phyloP scores from a whole-genome alignment of 1,140 invertebrate species.

The Bilobella aurantiaca region DNA sequence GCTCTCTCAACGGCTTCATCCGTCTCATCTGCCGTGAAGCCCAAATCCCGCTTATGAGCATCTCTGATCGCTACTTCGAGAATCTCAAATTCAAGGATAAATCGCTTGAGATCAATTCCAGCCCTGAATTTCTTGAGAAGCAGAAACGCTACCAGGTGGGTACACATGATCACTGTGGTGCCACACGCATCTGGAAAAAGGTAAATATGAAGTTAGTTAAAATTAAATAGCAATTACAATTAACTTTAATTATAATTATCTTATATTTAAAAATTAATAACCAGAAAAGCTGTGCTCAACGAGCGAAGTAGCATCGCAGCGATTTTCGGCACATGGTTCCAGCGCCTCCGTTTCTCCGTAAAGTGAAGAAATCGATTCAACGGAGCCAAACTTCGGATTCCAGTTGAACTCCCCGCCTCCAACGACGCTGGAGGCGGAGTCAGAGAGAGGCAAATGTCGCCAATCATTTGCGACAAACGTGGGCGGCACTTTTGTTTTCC shows the following conservation, averaged over 20 bases:
- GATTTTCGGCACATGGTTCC: not conserved
- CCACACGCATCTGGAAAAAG: conserved; percentile 5
- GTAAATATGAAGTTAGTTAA: not conserved
- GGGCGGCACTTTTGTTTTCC: too few relatives aligned
- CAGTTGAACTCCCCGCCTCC: not conserved
- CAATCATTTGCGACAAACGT: not conserved
- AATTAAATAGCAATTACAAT: not conserved
- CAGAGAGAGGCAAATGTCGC: not conserved
- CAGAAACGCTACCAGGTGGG: conserved; percentile 12
- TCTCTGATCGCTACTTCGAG: not conserved
- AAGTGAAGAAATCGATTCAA: not conserved
- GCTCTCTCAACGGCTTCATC: conserved; percentile 2
- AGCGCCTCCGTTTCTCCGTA: not conserved
- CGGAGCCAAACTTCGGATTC: not conserved
- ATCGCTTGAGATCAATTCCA: not conserved
- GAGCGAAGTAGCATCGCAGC: not conserved
- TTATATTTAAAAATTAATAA: not conserved
- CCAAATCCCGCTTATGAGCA: conserved; percentile 11
- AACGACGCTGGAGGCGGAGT: not conserved
- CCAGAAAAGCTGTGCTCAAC: not conserved
- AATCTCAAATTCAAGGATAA: not conserved
- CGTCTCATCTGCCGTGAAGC: not conserved
- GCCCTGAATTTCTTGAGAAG: conserved; percentile 7
- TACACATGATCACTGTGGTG: conserved; percentile 3
- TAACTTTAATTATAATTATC: not conserved